phyloP scores from a whole-genome alignment of 2,888 invertebrate species.

The Dione vanillae region DNA sequence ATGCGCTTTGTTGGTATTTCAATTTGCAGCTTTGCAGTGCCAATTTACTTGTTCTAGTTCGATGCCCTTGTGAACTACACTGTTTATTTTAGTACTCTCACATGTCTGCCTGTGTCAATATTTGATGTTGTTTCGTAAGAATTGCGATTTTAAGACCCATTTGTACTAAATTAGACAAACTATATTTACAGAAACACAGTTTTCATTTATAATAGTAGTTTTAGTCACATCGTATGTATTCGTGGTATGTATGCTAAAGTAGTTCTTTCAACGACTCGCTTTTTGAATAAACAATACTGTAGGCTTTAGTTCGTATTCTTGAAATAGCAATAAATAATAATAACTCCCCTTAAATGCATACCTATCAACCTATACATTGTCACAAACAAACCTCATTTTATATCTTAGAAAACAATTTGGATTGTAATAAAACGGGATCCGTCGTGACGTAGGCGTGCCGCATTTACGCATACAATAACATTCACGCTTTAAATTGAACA shows the following conservation, averaged over 20 bases:
- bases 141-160: constrained; percentile 26
- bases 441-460: constrained; percentile 43
- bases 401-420: constrained; percentile 50
- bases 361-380: constrained; percentile 6
- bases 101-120: constrained; percentile 55
- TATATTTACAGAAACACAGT: background rate
- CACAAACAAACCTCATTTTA: constrained; percentile 46
- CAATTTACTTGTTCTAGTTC: constrained; percentile 57
- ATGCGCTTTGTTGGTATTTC: constrained; percentile 43
- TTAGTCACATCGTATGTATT: background rate
- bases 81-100: constrained; percentile 59
- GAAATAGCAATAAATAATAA: too few relatives aligned
- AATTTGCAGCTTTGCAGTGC: constrained; percentile 45
- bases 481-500: constrained; percentile 26
- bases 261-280: background rate
- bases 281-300: too few relatives aligned
- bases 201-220: too few relatives aligned
- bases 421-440: constrained; percentile 50
- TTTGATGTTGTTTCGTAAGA: constrained; percentile 46
- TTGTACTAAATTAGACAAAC: constrained; percentile 11
- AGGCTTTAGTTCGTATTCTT: too few relatives aligned
- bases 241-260: background rate
- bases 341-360: background rate
- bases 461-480: constrained; percentile 38
- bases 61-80: constrained; percentile 59